A percentile compares a stretch with the other conserved stretches of the same genome.
These are phyloP conservation scores for Thalassoma bifasciatum DNA, from an alignment of 2,113 vertebrate genomes.

Conservation along the genomic window DNA sequence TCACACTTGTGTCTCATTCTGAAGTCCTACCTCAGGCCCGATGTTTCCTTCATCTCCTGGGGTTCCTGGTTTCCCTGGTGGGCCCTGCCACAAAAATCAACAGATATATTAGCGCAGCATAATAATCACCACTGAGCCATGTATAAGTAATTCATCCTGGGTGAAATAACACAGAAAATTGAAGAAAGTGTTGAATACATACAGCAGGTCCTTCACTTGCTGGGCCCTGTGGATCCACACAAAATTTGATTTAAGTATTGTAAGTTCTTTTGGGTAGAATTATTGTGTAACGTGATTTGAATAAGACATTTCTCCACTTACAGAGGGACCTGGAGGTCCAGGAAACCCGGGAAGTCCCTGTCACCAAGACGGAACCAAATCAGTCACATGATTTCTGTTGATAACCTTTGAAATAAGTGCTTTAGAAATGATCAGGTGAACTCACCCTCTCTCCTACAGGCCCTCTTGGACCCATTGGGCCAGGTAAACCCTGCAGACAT, in stretches of 20 bases:
- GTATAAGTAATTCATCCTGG: not conserved
- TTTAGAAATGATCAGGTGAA: conserved; percentile 7
- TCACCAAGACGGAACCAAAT: conserved; percentile 2
- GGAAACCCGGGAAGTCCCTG: conserved; percentile 87
- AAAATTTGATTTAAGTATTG: not conserved
- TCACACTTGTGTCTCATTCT: not conserved
- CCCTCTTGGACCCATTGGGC: conserved; percentile 84
- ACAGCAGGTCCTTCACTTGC: conserved; percentile 80
- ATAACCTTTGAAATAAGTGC: not conserved
- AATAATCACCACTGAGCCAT: not conserved
- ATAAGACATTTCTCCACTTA: conserved; percentile 67
- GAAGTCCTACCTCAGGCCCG: conserved; percentile 82
- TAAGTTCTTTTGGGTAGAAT: not conserved
- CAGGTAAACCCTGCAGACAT: conserved; percentile 77
- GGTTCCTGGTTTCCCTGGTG: conserved; percentile 82
- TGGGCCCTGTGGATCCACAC: conserved; percentile 74
- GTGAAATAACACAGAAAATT: not conserved
- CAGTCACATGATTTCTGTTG: not conserved
- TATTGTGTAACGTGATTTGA: not conserved
- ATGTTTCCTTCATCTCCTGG: conserved; percentile 86
- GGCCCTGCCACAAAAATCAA: conserved; percentile 70
- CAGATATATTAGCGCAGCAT: not conserved
- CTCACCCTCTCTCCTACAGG: conserved; percentile 84
- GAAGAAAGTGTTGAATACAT: conserved; percentile 52
- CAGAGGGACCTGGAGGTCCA: conserved; percentile 80